A percentile compares a stretch with the other conserved stretches of the same genome.
These are phyloP conservation scores for Lagorchestes hirsutus DNA, from an alignment of 2,797 vertebrate genomes.

Conservation along the genomic window DNA sequence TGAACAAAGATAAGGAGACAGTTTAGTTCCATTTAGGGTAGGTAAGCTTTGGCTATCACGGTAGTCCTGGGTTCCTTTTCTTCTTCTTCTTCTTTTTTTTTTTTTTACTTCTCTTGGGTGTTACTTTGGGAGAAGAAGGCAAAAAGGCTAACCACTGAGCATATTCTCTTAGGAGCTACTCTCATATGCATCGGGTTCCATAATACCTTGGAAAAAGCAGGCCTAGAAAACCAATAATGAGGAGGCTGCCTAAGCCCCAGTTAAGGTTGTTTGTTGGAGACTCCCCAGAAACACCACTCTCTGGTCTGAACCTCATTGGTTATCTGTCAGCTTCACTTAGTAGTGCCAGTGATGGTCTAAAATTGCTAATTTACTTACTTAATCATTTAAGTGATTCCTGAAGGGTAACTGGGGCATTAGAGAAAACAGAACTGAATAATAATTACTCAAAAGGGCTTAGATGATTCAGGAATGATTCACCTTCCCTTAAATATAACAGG, in stretches of 20 bases:
- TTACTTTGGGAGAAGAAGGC: neutral
- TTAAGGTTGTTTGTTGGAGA: neutral
- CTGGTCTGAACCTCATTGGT: neutral
- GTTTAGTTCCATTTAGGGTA: neutral
- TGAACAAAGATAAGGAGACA: neutral
- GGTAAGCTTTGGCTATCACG: neutral
- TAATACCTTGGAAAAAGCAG: neutral
- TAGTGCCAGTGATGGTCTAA: neutral
- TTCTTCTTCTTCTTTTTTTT: neutral
- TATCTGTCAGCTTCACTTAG: neutral
- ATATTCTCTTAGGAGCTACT: neutral
- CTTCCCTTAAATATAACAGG: neutral
- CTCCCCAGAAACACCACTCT: neutral
- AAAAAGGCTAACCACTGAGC: neutral
- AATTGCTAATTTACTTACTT: neutral
- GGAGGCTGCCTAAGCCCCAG: neutral
- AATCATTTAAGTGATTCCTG: neutral
- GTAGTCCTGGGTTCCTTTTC: neutral
- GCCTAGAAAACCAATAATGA: neutral
- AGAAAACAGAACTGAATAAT: neutral
- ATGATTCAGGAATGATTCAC: constrained; percentile 5
- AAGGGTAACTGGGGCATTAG: neutral
- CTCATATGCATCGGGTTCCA: neutral
- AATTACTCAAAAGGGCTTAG: neutral
- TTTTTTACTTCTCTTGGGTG: neutral